phyloP scores from a whole-genome alignment of 2,113 vertebrate genomes.

The Castor canadensis region DNA sequence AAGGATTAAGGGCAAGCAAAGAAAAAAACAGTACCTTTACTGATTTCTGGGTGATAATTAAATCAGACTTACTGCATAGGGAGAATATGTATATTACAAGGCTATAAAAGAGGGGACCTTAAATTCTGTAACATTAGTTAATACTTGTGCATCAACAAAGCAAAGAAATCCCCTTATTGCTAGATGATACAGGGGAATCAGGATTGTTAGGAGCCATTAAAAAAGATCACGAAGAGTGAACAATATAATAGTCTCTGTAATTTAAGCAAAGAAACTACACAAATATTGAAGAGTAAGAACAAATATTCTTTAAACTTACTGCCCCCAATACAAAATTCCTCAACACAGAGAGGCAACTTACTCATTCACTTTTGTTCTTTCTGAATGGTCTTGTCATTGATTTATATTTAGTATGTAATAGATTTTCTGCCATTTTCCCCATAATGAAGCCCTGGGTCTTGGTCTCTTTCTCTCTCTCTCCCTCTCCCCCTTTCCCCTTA shows the following conservation, averaged over 20 bases:
- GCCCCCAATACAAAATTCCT: slow-evolving; percentile 9
- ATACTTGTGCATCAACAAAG: slow-evolving; percentile 48
- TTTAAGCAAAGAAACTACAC: neutral
- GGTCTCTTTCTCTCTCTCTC: neutral
- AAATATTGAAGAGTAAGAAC: neutral
- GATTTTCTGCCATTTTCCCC: neutral
- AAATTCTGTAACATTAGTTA: slow-evolving; percentile 61
- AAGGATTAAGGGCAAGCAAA: slow-evolving; percentile 73
- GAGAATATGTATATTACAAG: slow-evolving; percentile 46
- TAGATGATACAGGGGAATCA: neutral
- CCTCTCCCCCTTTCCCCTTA: too few species aligned
- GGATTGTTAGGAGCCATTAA: slow-evolving; percentile 21
- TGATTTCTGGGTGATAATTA: slow-evolving; percentile 74
- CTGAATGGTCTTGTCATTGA: neutral
- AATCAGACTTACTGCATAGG: slow-evolving; percentile 57
- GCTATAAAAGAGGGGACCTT: slow-evolving; percentile 60
- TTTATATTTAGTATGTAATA: neutral
- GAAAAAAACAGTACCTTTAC: slow-evolving; percentile 63
- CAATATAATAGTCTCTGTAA: neutral
- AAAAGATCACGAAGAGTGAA: neutral
- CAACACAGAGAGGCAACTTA: neutral
- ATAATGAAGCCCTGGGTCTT: neutral
- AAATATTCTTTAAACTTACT: slow-evolving; percentile 30
- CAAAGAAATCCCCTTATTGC: neutral
- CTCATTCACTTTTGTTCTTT: neutral